Base-by-base conservation (phyloP, 1,140 invertebrate species). In the Drosophila repletoides region DNA sequence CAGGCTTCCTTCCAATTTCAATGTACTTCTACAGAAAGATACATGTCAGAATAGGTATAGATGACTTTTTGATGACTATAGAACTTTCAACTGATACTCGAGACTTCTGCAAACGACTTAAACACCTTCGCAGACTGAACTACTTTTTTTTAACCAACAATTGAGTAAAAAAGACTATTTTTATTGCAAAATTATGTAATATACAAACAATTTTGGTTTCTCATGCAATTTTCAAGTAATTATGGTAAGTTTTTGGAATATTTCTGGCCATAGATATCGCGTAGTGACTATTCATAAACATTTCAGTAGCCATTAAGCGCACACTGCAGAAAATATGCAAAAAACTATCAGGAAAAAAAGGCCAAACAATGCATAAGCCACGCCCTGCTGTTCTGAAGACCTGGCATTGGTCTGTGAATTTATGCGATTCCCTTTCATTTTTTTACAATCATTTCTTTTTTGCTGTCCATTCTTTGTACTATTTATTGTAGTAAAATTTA, bases 401-500 rank as follows among this genome's bases (percentile, higher is more conserved):
- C 5, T 36, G 12, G 19, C 33, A 15, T 22, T 24, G 21, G n/a
- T 34, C 17, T 24, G 9, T n/a, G 36, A 51, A 66, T 66, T 66
- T 66, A 66, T 66, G 55, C 55, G 36, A 60, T 51, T 66, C 36
- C 36, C 26, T 66, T 66, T 34, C 40, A 41, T 51, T 45, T 60
- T 51, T 45, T 21, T 58, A 14, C 31, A 40, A 38, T 43, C 31
- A 65, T 41, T 66, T 66, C 40, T n/a, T n/a, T n/a, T n/a, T n/a
- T n/a, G n/a, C n/a, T 66, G 34, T 59, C 9, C 43, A 4, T 59
- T 15, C 40, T 28, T 64, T 49, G 61, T 48, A 45, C n/a, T n/a
- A n/a, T n/a, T n/a, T n/a, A n/a, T n/a, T 45, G 48, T 48, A 48
- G 31, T 59, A 45, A 53, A 66, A 59, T 66, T 66, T 51, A 60